Evolutionary conservation across 2,113 vertebrate species (phyloP), one percentile per base, ranked within the genome.

Genomic region (Plestiodon gilberti): DNA sequence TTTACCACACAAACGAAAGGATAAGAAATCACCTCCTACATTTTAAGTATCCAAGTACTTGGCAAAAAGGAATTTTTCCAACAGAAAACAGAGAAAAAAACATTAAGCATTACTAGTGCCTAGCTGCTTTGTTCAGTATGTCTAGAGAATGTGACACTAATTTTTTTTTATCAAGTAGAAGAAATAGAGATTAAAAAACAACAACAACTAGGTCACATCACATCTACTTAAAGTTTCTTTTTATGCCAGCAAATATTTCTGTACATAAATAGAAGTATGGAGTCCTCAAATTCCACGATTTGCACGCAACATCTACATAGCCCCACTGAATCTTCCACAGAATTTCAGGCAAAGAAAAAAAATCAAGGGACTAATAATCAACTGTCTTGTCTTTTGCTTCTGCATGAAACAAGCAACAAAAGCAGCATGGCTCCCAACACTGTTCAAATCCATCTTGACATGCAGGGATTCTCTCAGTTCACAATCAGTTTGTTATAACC

Each of bases 381-480:
- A 65, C 69, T 87, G 73, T 64, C 73, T 85, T 30, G 70, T 22
- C 30, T 23, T 80, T 91, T 88, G 1, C 43, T 81, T 87, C 77
- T 82, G 23, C n/a, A 59, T 76, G n/a, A 83, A 89, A 86, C 22
- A 82, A 79, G 73, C 6, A 65, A 87, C 33, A 90, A 30, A 84
- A 22, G n/a, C 13, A 52, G 7, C 30, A 10, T 22, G 73, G 62
- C 64, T 71, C 6, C n/a, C 20, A 87, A 62, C 17, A 25, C 1
- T 48, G 33, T 25, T 7, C 55, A 52, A 73, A 20, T 78, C 7
- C 55, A 55, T 70, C 77, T 67, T 69, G 0, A 70, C 62, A 81
- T 88, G 82, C 59, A 89, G 23, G 1, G 30, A 62, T 35, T 20
- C 18, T 59, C 9, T 8, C 69, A 84, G 82, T 76, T 82, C 1